Percentiles rank a stretch among this genome's conserved stretches.
phyloP scores from a whole-genome alignment of 2,113 vertebrate genomes.

The Tyto alba region DNA sequence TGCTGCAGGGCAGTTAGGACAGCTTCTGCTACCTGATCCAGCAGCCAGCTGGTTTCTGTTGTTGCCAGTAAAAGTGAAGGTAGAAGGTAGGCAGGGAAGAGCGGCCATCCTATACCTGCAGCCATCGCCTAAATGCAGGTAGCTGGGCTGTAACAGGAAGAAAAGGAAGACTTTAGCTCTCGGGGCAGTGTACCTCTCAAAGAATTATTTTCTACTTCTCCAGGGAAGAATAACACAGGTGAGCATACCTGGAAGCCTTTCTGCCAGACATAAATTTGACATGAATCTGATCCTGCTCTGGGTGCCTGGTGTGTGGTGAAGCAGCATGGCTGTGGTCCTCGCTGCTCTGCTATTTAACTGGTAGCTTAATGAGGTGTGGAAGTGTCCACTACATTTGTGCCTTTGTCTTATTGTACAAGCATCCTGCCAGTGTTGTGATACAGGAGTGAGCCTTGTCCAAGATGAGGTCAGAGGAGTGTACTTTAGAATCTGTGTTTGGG shows the following conservation, averaged over 20 bases:
- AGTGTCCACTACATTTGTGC: fast-evolving
- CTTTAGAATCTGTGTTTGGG: not conserved
- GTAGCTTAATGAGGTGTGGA: not conserved
- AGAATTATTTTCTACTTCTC: not conserved
- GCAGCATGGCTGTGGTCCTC: not conserved
- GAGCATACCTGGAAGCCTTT: not conserved
- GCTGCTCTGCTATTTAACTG: not conserved
- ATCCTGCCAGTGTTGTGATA: not conserved
- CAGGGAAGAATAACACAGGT: not conserved
- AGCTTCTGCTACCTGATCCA: not conserved
- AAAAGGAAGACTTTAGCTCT: not conserved
- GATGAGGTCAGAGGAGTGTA: not conserved
- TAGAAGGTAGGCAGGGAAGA: not conserved
- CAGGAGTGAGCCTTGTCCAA: not conserved
- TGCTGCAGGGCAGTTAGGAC: not conserved
- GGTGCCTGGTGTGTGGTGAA: not conserved
- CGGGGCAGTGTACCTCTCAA: not conserved
- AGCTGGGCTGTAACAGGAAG: not conserved
- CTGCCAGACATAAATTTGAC: not conserved
- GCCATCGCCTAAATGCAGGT: not conserved
- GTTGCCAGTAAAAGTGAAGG: not conserved
- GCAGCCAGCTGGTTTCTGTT: conserved; percentile 6
- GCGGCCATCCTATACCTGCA: not conserved
- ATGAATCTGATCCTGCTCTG: not conserved
- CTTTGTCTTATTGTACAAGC: not conserved